Percentiles rank a stretch among this genome's conserved stretches.
phyloP scores from a whole-genome alignment of 2,797 vertebrate species.

The Syndactyla subalaris region DNA sequence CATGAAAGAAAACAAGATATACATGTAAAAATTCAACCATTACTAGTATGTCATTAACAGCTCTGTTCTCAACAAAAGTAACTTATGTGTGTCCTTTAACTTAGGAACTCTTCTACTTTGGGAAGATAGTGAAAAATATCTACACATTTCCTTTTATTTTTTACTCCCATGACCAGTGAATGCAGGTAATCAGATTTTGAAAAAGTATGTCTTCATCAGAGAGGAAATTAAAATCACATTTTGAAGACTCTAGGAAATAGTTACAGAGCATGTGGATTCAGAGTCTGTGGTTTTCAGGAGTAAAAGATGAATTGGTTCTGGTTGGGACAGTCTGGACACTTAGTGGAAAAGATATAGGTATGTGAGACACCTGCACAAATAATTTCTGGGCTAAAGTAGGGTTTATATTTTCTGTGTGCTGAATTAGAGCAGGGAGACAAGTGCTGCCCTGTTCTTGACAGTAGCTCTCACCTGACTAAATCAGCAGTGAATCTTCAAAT shows the following conservation, averaged over 20 bases:
- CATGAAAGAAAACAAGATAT: background rate
- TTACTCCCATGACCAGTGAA: background rate
- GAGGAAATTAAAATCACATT: background rate
- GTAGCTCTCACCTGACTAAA: background rate
- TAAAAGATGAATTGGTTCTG: background rate
- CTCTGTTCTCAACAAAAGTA: background rate
- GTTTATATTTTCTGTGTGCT: background rate
- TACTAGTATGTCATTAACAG: background rate
- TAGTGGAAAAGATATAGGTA: background rate
- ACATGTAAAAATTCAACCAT: background rate
- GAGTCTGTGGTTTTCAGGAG: background rate
- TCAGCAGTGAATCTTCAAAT: background rate
- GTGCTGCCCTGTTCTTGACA: background rate
- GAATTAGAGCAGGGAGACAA: background rate
- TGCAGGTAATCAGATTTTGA: background rate
- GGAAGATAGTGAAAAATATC: background rate
- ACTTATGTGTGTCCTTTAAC: background rate
- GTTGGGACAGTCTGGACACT: background rate
- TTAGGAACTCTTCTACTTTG: background rate
- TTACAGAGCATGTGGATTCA: background rate
- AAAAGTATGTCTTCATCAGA: background rate
- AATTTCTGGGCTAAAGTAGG: background rate
- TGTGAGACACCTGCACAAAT: background rate
- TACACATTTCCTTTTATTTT: rapidly evolving
- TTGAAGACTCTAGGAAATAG: background rate